Evolutionary conservation across 2,888 invertebrate species (phyloP).

Genomic region (Prenolepis imparis): DNA sequence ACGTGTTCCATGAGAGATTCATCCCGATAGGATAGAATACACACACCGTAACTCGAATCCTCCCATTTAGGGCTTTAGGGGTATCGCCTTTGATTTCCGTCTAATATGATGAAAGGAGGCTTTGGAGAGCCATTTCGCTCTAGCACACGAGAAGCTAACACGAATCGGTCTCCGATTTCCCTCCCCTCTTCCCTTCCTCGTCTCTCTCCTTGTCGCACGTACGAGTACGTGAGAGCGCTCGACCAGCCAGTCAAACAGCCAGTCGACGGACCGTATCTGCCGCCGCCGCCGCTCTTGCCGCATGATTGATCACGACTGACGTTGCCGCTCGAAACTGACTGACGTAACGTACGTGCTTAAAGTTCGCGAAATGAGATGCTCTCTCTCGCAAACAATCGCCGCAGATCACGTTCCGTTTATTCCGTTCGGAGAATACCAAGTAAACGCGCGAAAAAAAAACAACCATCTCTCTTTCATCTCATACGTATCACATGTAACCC

Average conservation of each 20-base stretch:
- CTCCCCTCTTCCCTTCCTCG: not conserved
- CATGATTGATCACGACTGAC: constrained; percentile 57
- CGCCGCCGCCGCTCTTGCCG: constrained; percentile 29
- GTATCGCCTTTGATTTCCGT: not conserved
- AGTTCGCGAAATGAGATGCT: constrained; percentile 35
- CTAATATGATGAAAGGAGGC: not conserved
- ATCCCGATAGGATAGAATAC: not conserved
- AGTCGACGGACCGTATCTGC: constrained; percentile 49
- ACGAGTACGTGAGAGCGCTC: constrained; percentile 21
- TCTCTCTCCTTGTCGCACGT: constrained; percentile 14
- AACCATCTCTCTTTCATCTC: not conserved
- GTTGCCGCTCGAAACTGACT: constrained; percentile 50
- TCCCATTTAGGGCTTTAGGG: too few species aligned
- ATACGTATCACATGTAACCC: not conserved
- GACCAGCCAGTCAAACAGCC: constrained; percentile 32
- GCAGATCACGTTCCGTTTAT: constrained; percentile 35
- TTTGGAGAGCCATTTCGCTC: not conserved
- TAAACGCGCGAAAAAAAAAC: not conserved
- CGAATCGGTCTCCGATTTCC: constrained; percentile 3
- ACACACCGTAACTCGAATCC: not conserved
- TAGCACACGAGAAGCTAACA: not conserved
- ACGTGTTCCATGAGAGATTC: not conserved
- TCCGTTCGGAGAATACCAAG: not conserved
- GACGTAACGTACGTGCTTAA: constrained; percentile 54
- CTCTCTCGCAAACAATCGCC: constrained; percentile 5